phyloP scores from a whole-genome alignment of 2,797 vertebrate genomes.

The Graptemys geographica region DNA sequence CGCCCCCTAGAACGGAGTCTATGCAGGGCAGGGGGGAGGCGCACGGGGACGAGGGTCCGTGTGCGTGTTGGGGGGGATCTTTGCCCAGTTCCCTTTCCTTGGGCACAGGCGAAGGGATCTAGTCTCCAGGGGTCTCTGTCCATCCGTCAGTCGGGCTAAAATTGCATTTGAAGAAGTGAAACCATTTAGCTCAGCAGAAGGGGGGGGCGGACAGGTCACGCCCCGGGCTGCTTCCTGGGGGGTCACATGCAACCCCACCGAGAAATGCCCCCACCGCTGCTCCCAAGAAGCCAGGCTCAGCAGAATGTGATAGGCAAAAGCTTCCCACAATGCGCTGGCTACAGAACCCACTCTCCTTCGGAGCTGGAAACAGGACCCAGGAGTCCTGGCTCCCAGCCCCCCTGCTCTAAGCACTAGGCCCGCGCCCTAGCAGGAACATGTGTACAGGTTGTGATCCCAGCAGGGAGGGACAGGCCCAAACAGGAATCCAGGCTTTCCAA shows the following conservation, averaged over 20 bases:
- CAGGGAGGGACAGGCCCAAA: background rate
- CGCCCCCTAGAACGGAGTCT: background rate
- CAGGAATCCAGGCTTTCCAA: too few species aligned
- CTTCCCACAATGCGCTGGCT: background rate
- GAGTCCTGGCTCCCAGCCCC: background rate
- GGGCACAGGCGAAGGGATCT: too few species aligned
- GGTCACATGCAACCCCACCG: too few species aligned
- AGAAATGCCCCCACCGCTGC: background rate
- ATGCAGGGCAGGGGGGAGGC: too few species aligned
- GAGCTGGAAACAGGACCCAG: rapidly evolving
- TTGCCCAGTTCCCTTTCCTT: too few species aligned
- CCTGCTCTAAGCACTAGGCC: background rate
- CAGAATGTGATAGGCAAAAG: background rate
- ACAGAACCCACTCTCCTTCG: background rate
- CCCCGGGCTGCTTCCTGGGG: background rate
- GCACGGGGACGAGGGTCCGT: too few species aligned
- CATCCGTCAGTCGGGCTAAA: too few species aligned
- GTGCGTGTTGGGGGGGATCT: too few species aligned
- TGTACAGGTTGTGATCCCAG: too few species aligned
- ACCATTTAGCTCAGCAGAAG: background rate
- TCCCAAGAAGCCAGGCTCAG: too few species aligned
- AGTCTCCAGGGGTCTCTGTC: too few species aligned
- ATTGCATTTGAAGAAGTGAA: background rate
- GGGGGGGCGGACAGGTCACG: background rate
- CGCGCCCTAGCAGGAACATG: too few species aligned